Evolutionary conservation across 2,888 invertebrate species (phyloP), one percentile per base, ranked within the genome.

Genomic region (Drepanosiphum platanoidis): DNA sequence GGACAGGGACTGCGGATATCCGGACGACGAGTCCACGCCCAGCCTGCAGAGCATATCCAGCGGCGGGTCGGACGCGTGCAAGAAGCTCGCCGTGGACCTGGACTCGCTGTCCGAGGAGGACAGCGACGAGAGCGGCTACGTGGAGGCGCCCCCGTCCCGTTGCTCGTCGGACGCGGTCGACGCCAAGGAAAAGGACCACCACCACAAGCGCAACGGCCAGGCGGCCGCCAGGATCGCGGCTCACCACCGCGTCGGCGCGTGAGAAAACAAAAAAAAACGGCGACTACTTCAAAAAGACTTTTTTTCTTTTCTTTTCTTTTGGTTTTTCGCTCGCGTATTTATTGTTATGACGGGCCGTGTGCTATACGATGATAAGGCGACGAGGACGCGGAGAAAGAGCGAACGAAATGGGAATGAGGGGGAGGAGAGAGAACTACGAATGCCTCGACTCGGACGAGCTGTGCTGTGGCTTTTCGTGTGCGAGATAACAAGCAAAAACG

Each of bases 61-160:
- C 75, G 88, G 87, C 27, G 88, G 88, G 13, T 87, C 88, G 83
- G 87, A 88, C 72, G 87, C 87, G n/a, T 88, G 87, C 68, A 91
- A 91, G 87, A 91, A 91, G 89, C 88, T 86, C 88, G 88, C 84
- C 42, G 87, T 88, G 86, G 88, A 89, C 79, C 86, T 89, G 86
- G 88, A 89, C 87, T 88, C 88, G n/a, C 70, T 88, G 52, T 87
- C 88, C 27, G 88, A 90, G 86, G 94, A 94, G 88, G 94, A 94
- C 87, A 96, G 96, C 89, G 96, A 97, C 89, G 97, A 97, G 90
- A 96, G 96, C 86, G 97, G 97, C 5, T 97, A 96, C 90, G 96
- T 96, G 42, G 97, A 97, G 89, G 92, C 92, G 86, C 84, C 84
- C 30, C 84, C 66, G 8, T 66, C 27, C 2, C 66, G 66, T 27